These are phyloP conservation scores for Alloplasta piceator DNA, from an alignment of 2,888 invertebrate genomes.

Conservation along the genomic window DNA sequence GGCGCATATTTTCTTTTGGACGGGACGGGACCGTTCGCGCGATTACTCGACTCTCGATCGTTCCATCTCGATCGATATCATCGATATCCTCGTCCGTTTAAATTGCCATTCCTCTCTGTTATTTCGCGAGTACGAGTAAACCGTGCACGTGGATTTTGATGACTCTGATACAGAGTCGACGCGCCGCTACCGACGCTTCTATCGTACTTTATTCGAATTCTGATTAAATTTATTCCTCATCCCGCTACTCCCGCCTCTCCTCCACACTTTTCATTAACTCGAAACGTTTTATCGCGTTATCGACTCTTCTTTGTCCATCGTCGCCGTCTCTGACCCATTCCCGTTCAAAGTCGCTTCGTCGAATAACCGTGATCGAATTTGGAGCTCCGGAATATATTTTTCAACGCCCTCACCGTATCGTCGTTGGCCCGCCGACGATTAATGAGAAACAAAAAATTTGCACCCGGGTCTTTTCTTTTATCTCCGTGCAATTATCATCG, in stretches of 20 bases:
- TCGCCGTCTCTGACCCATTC: conserved; percentile 33
- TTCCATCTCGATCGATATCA: not conserved
- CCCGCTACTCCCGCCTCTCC: conserved; percentile 17
- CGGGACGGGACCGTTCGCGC: conserved; percentile 6
- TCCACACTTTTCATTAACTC: conserved; percentile 3
- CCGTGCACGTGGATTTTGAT: conserved; percentile 33
- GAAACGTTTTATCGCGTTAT: conserved; percentile 21
- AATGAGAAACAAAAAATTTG: not conserved
- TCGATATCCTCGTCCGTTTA: not conserved
- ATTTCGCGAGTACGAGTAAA: not conserved
- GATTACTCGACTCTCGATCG: not conserved
- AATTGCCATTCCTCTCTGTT: not conserved
- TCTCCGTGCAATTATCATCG: not conserved
- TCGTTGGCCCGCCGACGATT: not conserved
- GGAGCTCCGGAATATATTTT: conserved; percentile 48
- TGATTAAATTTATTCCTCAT: conserved; percentile 58
- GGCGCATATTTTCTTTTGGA: conserved; percentile 9
- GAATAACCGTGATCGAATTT: conserved; percentile 68
- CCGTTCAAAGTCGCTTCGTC: conserved; percentile 55
- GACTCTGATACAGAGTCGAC: conserved; percentile 59
- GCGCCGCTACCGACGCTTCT: conserved; percentile 46
- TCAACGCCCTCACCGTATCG: conserved; percentile 26
- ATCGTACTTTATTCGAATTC: conserved; percentile 61
- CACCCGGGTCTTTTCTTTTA: not conserved
- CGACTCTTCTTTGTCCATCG: conserved; percentile 20